phyloP scores from a whole-genome alignment of 2,888 invertebrate species.

The Danaus chrysippus region DNA sequence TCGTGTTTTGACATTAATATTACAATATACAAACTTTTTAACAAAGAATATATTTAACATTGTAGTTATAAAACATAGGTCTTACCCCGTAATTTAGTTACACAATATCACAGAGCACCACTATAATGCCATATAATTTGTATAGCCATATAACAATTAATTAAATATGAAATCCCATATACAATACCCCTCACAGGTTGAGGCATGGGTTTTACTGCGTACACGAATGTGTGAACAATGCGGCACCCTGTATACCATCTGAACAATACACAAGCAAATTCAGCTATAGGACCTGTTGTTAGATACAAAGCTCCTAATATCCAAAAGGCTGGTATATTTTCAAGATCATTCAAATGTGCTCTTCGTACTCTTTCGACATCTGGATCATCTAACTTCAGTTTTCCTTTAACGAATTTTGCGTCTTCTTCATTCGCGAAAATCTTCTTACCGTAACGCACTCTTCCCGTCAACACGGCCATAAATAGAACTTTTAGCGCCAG shows the following conservation, averaged over 20 bases:
- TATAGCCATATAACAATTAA: constrained; percentile 56
- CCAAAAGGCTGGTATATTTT: constrained; percentile 83
- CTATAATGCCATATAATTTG: constrained; percentile 59
- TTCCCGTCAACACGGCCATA: constrained; percentile 46
- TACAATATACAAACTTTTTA: too few relatives aligned
- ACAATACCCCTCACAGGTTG: constrained; percentile 71
- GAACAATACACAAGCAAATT: constrained; percentile 37
- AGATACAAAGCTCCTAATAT: constrained; percentile 71
- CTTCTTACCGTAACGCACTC: constrained; percentile 46
- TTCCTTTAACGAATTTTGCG: constrained; percentile 39
- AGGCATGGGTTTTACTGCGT: constrained; percentile 80
- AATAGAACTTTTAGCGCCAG: constrained; percentile 56
- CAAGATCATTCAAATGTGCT: constrained; percentile 85
- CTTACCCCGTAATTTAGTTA: too few relatives aligned
- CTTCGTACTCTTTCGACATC: constrained; percentile 66
- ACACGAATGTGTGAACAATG: constrained; percentile 80
- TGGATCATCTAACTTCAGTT: constrained; percentile 53
- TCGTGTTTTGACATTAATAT: too few relatives aligned
- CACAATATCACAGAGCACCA: constrained; percentile 51
- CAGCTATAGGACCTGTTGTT: constrained; percentile 64
- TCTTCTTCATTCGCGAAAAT: constrained; percentile 61
- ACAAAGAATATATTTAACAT: too few relatives aligned
- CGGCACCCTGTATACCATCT: constrained; percentile 71
- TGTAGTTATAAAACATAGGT: too few relatives aligned
- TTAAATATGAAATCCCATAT: constrained; percentile 46